Evolutionary conservation across 2,113 vertebrate genomes (phyloP), one percentile per base, ranked within the genome.

Genomic region (Siphamia tubifer): DNA sequence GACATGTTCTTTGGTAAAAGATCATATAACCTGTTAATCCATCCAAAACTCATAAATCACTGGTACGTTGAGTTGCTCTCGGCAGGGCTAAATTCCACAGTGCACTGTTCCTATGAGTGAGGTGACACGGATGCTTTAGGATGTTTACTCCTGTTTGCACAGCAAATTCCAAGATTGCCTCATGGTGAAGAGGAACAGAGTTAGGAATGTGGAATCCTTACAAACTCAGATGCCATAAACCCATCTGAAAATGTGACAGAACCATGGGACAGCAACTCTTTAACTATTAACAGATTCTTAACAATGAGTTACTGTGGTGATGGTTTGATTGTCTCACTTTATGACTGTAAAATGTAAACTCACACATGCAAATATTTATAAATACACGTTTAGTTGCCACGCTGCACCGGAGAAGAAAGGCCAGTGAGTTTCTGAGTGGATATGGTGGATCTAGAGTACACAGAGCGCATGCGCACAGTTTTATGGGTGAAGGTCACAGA

Each of bases 121-220:
- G 47, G 77, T 78, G 81, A 85, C 89, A 75, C 8, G 24, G 67
- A 81, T 44, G 70, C 69, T 38, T 81, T 78, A 44, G n/a, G 61
- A 65, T 83, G 83, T 87, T 87, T 79, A 49, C 83, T 71, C 38
- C 47, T 68, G 81, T 88, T 89, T 90, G 70, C 77, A 39, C 57
- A 70, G 52, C 71, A 85, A 81, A 91, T 88, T 89, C 85, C 84
- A 63, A 61, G 43, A 83, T 87, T 89, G 85, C 65, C 77, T 83
- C 79, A 79, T 66, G 49, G 70, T 58, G 65, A 77, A 83, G 55
- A 69, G 71, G 63, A 31, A 54, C 16, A 10, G 17, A 70, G 40
- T 1, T 3, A 85, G 67, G 87, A 89, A 87, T 89, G 86, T 27
- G 54, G 17, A 42, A 23, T 57, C 42, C 53, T 64, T 27, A 77